A percentile compares a stretch with the other conserved stretches of the same genome.
These are phyloP conservation scores for Chaenodraco wilsoni DNA, from an alignment of 2,797 vertebrate species.

Conservation along the genomic window DNA sequence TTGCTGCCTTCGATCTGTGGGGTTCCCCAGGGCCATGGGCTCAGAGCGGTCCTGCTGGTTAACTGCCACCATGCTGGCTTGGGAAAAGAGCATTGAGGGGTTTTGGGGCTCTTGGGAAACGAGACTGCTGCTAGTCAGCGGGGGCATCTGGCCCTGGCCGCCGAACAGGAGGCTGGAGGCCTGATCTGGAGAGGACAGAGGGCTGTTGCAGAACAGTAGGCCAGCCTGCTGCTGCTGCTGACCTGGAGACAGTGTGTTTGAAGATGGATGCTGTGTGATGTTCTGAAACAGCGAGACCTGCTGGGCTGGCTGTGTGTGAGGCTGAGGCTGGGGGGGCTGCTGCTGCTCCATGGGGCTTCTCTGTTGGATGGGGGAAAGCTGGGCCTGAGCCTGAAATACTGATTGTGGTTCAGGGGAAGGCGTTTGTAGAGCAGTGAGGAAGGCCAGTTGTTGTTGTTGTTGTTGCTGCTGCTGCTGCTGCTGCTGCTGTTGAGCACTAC, in stretches of 20 bases:
- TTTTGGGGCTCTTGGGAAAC: conserved; percentile 89
- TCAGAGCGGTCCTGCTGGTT: conserved; percentile 90
- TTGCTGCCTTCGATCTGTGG: conserved; percentile 85
- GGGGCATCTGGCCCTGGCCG: conserved; percentile 84
- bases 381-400: conserved; percentile 90
- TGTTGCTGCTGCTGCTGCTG: conserved; percentile 82
- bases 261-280: conserved; percentile 79
- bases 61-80: conserved; percentile 86
- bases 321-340: conserved; percentile 76
- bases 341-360: conserved; percentile 84
- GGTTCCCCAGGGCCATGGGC: conserved; percentile 92
- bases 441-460: conserved; percentile 72
- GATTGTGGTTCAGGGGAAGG: conserved; percentile 88
- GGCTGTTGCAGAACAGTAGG: conserved; percentile 89
- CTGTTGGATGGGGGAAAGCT: conserved; percentile 91
- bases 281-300: conserved; percentile 80
- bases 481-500: conserved; percentile 89
- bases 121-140: conserved; percentile 85
- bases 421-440: conserved; percentile 90
- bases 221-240: conserved; percentile 84
- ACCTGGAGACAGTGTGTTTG: conserved; percentile 75
- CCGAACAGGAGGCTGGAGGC: conserved; percentile 88
- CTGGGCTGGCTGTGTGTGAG: conserved; percentile 75
- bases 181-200: conserved; percentile 85
- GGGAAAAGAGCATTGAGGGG: conserved; percentile 90